Conservation (phyloP, 2,113 vertebrate species). For the Empidonax traillii region DNA sequence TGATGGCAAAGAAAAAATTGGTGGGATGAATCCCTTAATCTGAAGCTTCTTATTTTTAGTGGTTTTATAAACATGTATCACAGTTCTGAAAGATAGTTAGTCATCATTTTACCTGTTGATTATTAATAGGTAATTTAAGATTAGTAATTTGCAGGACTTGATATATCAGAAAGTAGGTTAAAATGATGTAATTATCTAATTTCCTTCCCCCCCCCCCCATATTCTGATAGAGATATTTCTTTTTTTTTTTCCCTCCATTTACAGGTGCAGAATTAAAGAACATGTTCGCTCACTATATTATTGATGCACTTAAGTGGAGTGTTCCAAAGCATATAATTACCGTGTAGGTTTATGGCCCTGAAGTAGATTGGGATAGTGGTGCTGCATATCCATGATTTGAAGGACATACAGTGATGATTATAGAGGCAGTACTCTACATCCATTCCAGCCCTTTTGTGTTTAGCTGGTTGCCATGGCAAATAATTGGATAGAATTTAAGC, state of each 20-base stretch:
- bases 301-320: constrained; percentile 95
- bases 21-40: neutral
- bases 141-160: constrained; percentile 25
- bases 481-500: constrained; percentile 96
- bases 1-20: neutral
- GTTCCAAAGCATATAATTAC: constrained; percentile 94
- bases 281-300: constrained; percentile 88
- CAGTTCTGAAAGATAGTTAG: neutral
- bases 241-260: constrained; percentile 74
- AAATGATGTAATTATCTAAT: constrained; percentile 67
- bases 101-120: neutral
- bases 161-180: constrained; percentile 42
- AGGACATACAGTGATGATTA: constrained; percentile 87
- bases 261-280: constrained; percentile 90
- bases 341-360: constrained; percentile 89
- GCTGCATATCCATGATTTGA: constrained; percentile 88
- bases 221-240: constrained; percentile 73
- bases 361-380: constrained; percentile 86
- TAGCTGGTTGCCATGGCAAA: constrained; percentile 92
- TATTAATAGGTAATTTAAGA: constrained; percentile 49
- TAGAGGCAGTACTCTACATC: constrained; percentile 85
- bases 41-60: neutral
- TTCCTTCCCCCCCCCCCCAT: constrained; percentile 11
- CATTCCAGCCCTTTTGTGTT: constrained; percentile 90
- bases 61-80: neutral